Conservation (phyloP, 2,888 invertebrate species). For the Lamproptera curius region DNA sequence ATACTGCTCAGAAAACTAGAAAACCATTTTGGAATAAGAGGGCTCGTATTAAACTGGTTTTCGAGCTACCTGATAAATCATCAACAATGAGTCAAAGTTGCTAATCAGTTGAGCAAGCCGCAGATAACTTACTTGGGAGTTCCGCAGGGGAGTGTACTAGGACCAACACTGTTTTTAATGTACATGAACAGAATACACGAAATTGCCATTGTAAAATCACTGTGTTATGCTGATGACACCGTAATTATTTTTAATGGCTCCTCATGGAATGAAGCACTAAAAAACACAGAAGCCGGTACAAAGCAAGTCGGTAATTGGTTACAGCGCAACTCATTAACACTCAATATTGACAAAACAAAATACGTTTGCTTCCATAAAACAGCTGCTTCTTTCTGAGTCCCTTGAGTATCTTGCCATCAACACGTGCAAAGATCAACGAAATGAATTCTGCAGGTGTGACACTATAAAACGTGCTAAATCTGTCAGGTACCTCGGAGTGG, state of each 20-base stretch:
- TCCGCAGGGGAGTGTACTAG: slow-evolving; percentile 16
- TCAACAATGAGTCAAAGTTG: background rate
- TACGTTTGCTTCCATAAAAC: background rate
- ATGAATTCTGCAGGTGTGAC: too few relatives aligned
- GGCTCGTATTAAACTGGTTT: background rate
- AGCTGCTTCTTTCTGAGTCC: background rate
- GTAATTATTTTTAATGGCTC: background rate
- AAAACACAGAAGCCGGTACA: background rate
- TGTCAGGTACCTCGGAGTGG: too few relatives aligned
- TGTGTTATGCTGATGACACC: background rate
- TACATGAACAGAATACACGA: background rate
- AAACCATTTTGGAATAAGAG: background rate
- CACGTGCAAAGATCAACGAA: too few relatives aligned
- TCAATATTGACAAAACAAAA: background rate
- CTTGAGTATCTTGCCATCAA: too few relatives aligned
- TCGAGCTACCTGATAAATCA: background rate
- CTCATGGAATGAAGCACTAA: background rate
- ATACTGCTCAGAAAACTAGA: background rate
- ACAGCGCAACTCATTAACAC: background rate
- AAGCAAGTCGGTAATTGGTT: background rate
- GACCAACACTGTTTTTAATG: slow-evolving; percentile 6
- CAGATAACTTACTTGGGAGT: background rate
- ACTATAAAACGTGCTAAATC: too few relatives aligned
- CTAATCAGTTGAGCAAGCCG: too few relatives aligned
- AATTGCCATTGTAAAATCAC: too few relatives aligned